These are phyloP conservation scores for Lucifuga dentata DNA, from an alignment of 2,113 vertebrate species.

Conservation along the genomic window DNA sequence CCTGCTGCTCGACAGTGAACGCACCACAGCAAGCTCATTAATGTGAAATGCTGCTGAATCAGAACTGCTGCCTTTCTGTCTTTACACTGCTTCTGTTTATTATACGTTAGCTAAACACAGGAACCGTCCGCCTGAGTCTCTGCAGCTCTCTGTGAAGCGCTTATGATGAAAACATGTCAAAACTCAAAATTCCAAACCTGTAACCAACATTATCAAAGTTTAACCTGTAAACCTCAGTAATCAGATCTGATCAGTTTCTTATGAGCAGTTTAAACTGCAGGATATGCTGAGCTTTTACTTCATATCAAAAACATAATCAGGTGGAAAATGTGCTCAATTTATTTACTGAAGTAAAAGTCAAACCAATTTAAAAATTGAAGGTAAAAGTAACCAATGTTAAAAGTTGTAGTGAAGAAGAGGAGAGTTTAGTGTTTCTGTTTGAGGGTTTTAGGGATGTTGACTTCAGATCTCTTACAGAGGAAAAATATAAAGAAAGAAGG, in stretches of 20 bases:
- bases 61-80: slow-evolving; percentile 43
- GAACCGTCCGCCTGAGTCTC: slow-evolving; percentile 5
- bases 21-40: slow-evolving; percentile 19
- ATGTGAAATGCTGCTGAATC: slow-evolving; percentile 42
- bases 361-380: too few relatives aligned
- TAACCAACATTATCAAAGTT: too few relatives aligned
- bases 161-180: slow-evolving; percentile 42
- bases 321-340: too few relatives aligned
- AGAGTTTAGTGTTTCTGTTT: too few relatives aligned
- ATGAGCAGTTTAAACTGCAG: slow-evolving; percentile 26
- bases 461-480: too few relatives aligned
- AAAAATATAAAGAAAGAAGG: too few relatives aligned
- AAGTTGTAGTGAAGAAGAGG: too few relatives aligned
- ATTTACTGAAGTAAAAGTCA: too few relatives aligned
- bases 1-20: not conserved
- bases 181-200: slow-evolving; percentile 26
- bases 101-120: slow-evolving; percentile 9
- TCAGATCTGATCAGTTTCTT: slow-evolving; percentile 8
- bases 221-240: not conserved
- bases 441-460: too few relatives aligned
- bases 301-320: too few relatives aligned
- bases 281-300: too few relatives aligned
- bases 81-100: slow-evolving; percentile 32
- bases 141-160: not conserved
- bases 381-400: too few relatives aligned